phyloP scores from a whole-genome alignment of 2,797 vertebrate species.

The Pitangus sulphuratus region DNA sequence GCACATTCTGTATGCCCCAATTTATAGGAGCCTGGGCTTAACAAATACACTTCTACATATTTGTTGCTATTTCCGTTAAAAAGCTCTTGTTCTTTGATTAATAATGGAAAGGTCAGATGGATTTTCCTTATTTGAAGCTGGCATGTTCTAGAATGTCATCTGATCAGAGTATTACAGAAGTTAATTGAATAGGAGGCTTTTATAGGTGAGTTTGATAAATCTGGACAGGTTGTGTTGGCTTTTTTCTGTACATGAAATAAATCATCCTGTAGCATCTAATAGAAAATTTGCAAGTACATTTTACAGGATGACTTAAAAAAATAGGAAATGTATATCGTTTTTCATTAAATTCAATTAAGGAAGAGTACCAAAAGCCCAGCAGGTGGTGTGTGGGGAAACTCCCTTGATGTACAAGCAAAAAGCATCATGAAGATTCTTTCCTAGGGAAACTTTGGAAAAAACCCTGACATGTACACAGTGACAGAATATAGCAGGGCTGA shows the following conservation, averaged over 20 bases:
- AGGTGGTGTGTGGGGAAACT: not conserved
- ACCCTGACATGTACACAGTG: not conserved
- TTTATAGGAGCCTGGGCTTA: not conserved
- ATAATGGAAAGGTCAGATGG: not conserved
- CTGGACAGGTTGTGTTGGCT: not conserved
- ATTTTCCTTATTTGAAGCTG: not conserved
- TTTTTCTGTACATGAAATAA: not conserved
- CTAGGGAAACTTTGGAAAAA: not conserved
- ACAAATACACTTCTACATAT: not conserved
- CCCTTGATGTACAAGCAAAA: not conserved
- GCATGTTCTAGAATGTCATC: not conserved
- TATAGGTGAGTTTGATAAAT: not conserved
- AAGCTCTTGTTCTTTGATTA: not conserved
- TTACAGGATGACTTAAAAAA: not conserved
- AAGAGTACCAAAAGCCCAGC: not conserved
- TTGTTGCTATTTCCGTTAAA: not conserved
- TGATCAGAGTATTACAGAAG: not conserved
- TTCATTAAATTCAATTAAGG: not conserved
- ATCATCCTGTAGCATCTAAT: not conserved
- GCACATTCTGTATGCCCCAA: not conserved
- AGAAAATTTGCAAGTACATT: not conserved
- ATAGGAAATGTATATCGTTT: rapidly evolving
- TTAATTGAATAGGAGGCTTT: not conserved
- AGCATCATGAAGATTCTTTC: not conserved
- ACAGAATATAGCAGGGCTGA: not conserved